Conservation (phyloP, 2,888 invertebrate genomes). For the Epsilonema sp. region DNA sequence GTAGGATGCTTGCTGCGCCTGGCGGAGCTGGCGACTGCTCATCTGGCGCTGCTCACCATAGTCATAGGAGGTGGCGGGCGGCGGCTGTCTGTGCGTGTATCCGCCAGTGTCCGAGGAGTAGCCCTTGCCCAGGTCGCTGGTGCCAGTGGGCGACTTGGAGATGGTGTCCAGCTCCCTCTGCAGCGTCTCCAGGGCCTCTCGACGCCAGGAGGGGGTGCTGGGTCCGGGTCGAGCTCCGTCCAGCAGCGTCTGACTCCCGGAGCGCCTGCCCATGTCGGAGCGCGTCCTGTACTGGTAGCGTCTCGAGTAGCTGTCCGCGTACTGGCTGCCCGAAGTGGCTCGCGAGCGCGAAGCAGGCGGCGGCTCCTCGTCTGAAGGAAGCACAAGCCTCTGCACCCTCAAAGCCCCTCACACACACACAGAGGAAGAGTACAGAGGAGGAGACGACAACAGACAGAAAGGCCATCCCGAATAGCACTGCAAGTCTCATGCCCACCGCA, state of each 20-base stretch:
- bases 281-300: slow-evolving; percentile 26
- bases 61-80: slow-evolving; percentile 15
- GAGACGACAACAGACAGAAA: no score
- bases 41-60: slow-evolving; percentile 24
- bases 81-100: no score
- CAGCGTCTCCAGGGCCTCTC: slow-evolving; percentile 25
- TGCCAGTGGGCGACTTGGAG: slow-evolving; percentile 18
- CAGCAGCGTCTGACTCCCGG: slow-evolving; percentile 25
- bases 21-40: no score
- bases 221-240: slow-evolving; percentile 28
- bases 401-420: no score
- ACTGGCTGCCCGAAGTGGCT: neutral
- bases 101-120: slow-evolving; percentile 15
- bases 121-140: slow-evolving; percentile 2
- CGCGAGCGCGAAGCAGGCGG: neutral
- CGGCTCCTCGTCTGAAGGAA: neutral
- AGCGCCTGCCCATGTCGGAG: slow-evolving; percentile 23
- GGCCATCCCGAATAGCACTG: no score
- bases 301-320: slow-evolving; percentile 14
- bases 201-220: slow-evolving; percentile 21
- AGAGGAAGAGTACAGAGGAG: no score
- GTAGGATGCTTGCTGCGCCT: no score
- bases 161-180: slow-evolving; percentile 27
- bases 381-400: neutral
- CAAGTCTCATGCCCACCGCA: no score